These are phyloP conservation scores for Pantherophis vulpinus DNA, from an alignment of 2,797 vertebrate genomes.

Conservation along the genomic window DNA sequence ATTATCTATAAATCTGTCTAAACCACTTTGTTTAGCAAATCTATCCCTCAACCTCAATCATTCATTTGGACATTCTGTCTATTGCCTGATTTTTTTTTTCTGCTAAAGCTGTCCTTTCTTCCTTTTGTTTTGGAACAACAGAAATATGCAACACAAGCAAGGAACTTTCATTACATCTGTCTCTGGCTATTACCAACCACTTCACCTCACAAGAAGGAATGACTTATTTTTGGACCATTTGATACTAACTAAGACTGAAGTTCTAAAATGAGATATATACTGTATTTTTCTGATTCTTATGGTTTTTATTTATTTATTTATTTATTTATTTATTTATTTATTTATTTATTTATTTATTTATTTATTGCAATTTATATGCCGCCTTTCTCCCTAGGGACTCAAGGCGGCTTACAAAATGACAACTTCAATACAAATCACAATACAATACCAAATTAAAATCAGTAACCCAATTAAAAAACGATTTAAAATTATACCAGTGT, in stretches of 20 bases:
- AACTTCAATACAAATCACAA: no score
- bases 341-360: no score
- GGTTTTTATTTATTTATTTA: background rate
- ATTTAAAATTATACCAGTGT: no score
- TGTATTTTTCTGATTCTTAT: background rate
- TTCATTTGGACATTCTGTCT: background rate
- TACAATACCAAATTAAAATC: no score
- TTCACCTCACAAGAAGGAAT: background rate
- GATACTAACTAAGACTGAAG: background rate
- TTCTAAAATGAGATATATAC: background rate
- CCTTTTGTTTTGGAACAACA: background rate
- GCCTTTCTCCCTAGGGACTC: no score
- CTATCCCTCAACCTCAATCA: background rate
- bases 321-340: no score
- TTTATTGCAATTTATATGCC: no score
- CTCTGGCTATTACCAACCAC: background rate
- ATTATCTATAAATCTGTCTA: background rate
- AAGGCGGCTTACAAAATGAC: no score
- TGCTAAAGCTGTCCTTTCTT: background rate
- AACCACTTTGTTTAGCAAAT: background rate
- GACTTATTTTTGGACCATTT: background rate
- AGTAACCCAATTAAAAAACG: no score
- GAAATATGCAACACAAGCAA: background rate
- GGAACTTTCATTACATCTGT: background rate
- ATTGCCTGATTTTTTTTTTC: background rate